Conservation (phyloP, 1,140 invertebrate species). For the Camponotus vicinus region DNA sequence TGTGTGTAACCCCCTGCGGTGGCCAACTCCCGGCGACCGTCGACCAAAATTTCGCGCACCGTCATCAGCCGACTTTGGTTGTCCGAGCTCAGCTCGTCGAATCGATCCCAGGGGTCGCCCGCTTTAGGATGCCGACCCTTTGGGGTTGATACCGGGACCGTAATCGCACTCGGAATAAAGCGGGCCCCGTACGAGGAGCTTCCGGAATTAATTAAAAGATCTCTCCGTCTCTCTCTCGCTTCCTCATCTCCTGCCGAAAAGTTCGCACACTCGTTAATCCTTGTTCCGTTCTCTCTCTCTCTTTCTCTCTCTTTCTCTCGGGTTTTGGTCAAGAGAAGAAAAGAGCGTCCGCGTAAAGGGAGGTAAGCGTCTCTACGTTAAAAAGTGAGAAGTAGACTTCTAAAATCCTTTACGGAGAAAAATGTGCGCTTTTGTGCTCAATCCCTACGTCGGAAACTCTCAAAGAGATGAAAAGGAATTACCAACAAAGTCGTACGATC, state of each 20-base stretch:
- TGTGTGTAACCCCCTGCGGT: background rate
- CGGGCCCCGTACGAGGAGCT: background rate
- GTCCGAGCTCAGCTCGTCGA: slow-evolving; percentile 9
- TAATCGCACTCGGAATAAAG: background rate
- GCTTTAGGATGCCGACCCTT: slow-evolving; percentile 16
- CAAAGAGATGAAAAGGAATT: slow-evolving; percentile 16
- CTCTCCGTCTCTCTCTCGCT: background rate
- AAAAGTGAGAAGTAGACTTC: slow-evolving; percentile 13
- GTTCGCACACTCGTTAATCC: slow-evolving; percentile 26
- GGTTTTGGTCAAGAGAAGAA: background rate
- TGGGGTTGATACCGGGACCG: background rate
- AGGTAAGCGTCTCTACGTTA: background rate
- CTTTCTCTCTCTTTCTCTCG: background rate
- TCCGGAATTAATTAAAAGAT: slow-evolving; percentile 41
- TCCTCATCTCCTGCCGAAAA: slow-evolving; percentile 13
- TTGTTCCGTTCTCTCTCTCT: background rate
- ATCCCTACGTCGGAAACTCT: slow-evolving; percentile 9
- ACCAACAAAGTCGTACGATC: background rate
- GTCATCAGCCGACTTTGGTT: background rate
- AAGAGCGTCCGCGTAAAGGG: slow-evolving; percentile 9
- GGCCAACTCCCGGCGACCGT: background rate
- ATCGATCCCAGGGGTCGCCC: background rate
- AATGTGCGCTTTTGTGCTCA: slow-evolving; percentile 22
- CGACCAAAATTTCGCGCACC: slow-evolving; percentile 8
- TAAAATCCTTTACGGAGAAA: slow-evolving; percentile 18